Evolutionary conservation across 2,888 invertebrate genomes (phyloP).

Genomic region (Dermolepida albohirtum): DNA sequence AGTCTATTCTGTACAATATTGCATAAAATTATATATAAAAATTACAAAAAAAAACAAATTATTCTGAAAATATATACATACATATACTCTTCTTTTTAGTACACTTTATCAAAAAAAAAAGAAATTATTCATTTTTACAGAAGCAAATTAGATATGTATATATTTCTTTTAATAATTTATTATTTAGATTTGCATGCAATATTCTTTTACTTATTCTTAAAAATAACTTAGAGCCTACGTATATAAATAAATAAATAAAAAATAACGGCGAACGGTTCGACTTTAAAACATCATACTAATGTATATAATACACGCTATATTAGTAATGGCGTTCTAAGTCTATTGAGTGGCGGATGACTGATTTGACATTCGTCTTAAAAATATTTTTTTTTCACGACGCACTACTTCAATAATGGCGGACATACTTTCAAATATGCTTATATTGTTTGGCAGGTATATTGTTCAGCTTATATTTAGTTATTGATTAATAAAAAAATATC

Average conservation of each 20-base stretch:
- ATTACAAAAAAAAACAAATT: too few species aligned
- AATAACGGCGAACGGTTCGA: constrained; percentile 9
- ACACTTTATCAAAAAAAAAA: too few species aligned
- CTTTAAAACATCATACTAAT: constrained; percentile 16
- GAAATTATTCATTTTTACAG: neutral
- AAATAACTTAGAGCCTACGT: constrained; percentile 9
- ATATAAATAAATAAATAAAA: constrained; percentile 28
- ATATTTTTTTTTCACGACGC: constrained; percentile 2
- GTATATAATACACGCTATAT: constrained; percentile 15
- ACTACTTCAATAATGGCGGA: constrained; percentile 34
- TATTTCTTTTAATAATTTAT: neutral
- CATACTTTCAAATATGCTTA: constrained; percentile 8
- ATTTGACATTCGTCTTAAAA: constrained; percentile 24
- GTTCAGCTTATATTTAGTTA: constrained; percentile 18
- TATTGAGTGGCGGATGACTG: constrained; percentile 32
- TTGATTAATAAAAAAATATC: constrained; percentile 18
- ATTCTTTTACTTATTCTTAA: neutral
- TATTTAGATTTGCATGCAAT: constrained; percentile 27
- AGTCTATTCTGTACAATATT: too few species aligned
- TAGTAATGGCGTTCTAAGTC: constrained; percentile 11
- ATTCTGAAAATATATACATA: too few species aligned
- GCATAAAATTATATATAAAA: too few species aligned
- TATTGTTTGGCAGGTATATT: constrained; percentile 33
- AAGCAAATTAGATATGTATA: constrained; percentile 33
- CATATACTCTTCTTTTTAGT: too few species aligned